Evolutionary conservation across 2,888 invertebrate genomes (phyloP).

Genomic region (Melangyna quadrimaculata): DNA sequence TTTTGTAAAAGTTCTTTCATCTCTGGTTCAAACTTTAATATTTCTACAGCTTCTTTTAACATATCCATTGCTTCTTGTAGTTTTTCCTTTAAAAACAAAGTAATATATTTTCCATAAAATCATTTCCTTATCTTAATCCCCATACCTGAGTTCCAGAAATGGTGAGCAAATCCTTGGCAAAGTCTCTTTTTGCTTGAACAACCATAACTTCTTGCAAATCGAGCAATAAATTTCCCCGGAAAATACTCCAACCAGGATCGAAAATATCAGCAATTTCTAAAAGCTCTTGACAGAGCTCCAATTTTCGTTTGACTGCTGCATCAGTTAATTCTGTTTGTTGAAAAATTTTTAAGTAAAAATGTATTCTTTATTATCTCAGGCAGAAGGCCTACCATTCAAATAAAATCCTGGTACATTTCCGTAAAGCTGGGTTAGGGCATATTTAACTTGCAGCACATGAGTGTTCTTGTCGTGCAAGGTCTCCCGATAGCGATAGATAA

Average conservation of each 20-base stretch:
- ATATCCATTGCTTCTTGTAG: constrained; percentile 83
- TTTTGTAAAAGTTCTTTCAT: constrained; percentile 82
- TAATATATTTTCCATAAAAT: no score
- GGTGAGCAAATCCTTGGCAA: constrained; percentile 82
- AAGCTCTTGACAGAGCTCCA: constrained; percentile 86
- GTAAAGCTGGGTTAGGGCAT: constrained; percentile 87
- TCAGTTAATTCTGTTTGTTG: constrained; percentile 83
- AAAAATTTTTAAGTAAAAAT: no score
- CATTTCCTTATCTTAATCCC: background rate
- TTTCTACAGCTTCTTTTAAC: constrained; percentile 84
- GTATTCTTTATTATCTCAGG: no score
- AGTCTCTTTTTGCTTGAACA: constrained; percentile 83
- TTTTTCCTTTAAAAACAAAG: constrained; percentile 81
- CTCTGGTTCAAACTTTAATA: constrained; percentile 84
- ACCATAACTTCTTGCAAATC: constrained; percentile 86
- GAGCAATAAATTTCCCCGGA: constrained; percentile 85
- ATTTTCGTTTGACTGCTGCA: constrained; percentile 83
- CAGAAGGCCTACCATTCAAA: constrained; percentile 83
- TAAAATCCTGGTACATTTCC: constrained; percentile 84
- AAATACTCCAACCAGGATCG: constrained; percentile 85
- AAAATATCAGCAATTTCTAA: constrained; percentile 85
- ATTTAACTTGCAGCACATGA: constrained; percentile 86
- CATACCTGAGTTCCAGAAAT: constrained; percentile 83
- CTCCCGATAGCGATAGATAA: constrained; percentile 84
- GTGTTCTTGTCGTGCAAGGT: constrained; percentile 86